These are phyloP conservation scores for Cyclina sinensis DNA, from an alignment of 1,140 invertebrate genomes.

Conservation along the genomic window DNA sequence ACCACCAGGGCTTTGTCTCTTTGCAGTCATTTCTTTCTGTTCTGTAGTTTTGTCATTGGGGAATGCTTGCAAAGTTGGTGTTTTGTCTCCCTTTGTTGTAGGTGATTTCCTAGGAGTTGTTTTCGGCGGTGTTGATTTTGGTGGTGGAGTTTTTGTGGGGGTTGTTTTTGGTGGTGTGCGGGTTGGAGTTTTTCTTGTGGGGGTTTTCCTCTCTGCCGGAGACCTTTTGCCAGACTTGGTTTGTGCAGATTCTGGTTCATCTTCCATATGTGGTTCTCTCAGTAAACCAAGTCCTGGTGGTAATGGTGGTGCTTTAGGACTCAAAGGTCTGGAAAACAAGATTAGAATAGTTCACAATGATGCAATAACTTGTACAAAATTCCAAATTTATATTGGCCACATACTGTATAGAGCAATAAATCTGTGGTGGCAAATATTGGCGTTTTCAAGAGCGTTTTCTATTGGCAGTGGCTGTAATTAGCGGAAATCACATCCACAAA, in stretches of 20 bases:
- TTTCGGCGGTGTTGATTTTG: not conserved
- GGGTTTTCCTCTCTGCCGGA: conserved; percentile 42
- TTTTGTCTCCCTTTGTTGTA: conserved; percentile 16
- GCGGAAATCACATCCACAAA: too few relatives aligned
- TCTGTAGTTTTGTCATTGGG: not conserved
- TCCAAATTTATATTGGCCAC: too few relatives aligned
- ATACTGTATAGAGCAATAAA: too few relatives aligned
- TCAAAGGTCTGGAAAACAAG: conserved; percentile 73
- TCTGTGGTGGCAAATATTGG: too few relatives aligned
- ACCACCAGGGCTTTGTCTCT: conserved; percentile 15
- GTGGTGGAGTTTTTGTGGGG: conserved; percentile 23
- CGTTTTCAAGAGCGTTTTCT: too few relatives aligned
- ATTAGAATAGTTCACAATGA: too few relatives aligned
- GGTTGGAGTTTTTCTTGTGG: conserved; percentile 55
- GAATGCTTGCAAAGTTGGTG: conserved; percentile 40
- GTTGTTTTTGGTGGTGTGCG: conserved; percentile 31
- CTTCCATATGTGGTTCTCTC: conserved; percentile 75
- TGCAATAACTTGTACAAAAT: too few relatives aligned
- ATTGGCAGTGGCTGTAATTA: too few relatives aligned
- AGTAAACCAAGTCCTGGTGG: conserved; percentile 78
- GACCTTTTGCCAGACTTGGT: conserved; percentile 45
- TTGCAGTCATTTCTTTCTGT: not conserved
- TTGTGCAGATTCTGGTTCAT: conserved; percentile 52
- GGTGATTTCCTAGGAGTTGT: conserved; percentile 16
- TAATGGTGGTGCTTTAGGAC: conserved; percentile 82